These are phyloP conservation scores for Micropoecilia bifurca DNA, from an alignment of 2,797 vertebrate species.

Conservation along the genomic window DNA sequence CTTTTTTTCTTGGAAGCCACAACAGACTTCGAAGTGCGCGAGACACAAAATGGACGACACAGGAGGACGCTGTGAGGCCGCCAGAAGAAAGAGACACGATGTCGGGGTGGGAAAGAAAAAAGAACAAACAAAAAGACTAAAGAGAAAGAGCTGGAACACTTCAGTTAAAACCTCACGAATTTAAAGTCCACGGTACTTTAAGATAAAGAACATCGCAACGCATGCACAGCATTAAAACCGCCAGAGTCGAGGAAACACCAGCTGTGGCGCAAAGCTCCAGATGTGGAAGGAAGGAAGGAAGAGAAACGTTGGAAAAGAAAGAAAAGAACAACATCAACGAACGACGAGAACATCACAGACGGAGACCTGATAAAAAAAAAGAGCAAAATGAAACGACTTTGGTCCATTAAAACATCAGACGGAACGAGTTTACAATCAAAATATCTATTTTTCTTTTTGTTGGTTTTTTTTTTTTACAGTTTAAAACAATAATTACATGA, in stretches of 20 bases:
- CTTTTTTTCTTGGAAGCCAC: conserved; percentile 81
- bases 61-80: conserved; percentile 69
- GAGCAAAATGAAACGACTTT: conserved; percentile 87
- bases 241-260: conserved; percentile 82
- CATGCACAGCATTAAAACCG: conserved; percentile 91
- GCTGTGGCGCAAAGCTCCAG: conserved; percentile 83
- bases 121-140: not conserved
- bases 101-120: conserved; percentile 57
- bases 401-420: conserved; percentile 98
- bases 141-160: conserved; percentile 77
- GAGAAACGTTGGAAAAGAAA: conserved; percentile 47
- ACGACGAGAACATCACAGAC: conserved; percentile 80
- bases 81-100: conserved; percentile 77
- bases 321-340: conserved; percentile 84
- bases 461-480: conserved; percentile 86
- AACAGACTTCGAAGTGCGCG: conserved; percentile 83
- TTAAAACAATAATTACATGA: conserved; percentile 97
- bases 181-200: conserved; percentile 78
- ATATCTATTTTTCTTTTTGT: conserved; percentile 89
- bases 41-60: conserved; percentile 85
- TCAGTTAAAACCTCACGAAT: conserved; percentile 81
- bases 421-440: conserved; percentile 94
- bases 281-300: conserved; percentile 70
- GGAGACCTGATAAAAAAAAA: conserved; percentile 82
- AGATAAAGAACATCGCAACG: conserved; percentile 84